A percentile compares a stretch with the other conserved stretches of the same genome.
These are phyloP conservation scores for Orchestes rusci DNA, from an alignment of 2,888 invertebrate genomes.

Conservation along the genomic window DNA sequence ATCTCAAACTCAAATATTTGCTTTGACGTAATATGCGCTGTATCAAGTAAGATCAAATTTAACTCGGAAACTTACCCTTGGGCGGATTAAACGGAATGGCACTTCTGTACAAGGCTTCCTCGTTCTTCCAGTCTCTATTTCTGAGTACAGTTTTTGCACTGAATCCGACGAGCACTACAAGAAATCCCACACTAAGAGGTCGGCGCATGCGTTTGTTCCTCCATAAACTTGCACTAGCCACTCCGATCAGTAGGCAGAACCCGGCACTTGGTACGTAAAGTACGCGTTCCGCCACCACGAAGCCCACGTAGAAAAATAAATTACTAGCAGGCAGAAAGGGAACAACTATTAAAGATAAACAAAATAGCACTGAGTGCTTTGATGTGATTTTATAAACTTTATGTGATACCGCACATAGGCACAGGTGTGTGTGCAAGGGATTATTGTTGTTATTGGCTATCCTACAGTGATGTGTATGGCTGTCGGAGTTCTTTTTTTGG, in stretches of 20 bases:
- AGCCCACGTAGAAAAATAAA: conserved; percentile 95
- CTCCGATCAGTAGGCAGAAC: conserved; percentile 80
- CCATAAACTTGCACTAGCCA: conserved; percentile 58
- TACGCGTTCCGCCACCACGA: conserved; percentile 94
- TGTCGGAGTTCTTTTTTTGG: conserved; percentile 57
- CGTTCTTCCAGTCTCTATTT: conserved; percentile 87
- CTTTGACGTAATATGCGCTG: too few species aligned
- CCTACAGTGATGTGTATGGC: conserved; percentile 63
- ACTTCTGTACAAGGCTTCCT: conserved; percentile 86
- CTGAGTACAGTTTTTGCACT: conserved; percentile 72
- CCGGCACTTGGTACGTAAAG: conserved; percentile 95
- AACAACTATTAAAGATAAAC: conserved; percentile 72
- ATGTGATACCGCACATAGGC: conserved; percentile 39
- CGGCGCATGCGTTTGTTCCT: conserved; percentile 33
- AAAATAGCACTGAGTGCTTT: conserved; percentile 39
- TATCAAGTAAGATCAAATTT: neutral
- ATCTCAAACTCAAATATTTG: too few species aligned
- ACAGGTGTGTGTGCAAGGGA: conserved; percentile 46
- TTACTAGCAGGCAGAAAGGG: conserved; percentile 96
- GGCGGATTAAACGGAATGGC: conserved; percentile 91
- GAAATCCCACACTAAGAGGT: conserved; percentile 47
- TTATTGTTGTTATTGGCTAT: conserved; percentile 66
- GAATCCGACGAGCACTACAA: conserved; percentile 57
- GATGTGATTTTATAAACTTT: conserved; percentile 8
- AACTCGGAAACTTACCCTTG: conserved; percentile 65